Evolutionary conservation across 2,888 invertebrate species (phyloP).

Genomic region (Pristionchus japonicus): DNA sequence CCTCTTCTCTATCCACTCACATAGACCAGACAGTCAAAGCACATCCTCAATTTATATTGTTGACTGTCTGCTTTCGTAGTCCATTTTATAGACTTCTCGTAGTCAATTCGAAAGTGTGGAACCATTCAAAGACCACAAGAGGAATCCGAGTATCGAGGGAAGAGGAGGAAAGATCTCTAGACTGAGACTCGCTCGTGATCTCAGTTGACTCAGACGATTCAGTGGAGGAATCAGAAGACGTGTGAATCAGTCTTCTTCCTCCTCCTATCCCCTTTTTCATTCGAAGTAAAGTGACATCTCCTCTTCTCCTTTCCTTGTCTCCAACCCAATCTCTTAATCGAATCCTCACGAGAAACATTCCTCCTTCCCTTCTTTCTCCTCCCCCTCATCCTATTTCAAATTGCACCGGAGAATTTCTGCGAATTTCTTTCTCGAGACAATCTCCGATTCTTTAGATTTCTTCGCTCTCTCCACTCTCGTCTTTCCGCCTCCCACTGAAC

Average conservation of each 20-base stretch:
- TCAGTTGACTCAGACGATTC: background rate
- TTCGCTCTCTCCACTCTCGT: too few relatives aligned
- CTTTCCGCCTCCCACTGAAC: background rate
- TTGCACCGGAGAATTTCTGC: background rate
- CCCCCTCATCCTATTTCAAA: constrained; percentile 8
- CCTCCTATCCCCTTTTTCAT: background rate
- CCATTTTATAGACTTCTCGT: background rate
- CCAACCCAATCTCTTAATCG: constrained; percentile 7
- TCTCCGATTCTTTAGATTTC: constrained; percentile 13
- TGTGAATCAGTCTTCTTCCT: background rate
- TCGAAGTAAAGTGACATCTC: background rate
- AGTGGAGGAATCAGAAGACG: background rate
- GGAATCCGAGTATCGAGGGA: background rate
- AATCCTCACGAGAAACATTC: constrained; percentile 8
- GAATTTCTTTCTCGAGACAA: background rate
- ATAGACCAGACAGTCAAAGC: background rate
- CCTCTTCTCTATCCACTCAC: background rate
- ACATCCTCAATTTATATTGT: background rate
- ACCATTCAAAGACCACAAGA: background rate
- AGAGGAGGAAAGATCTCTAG: background rate
- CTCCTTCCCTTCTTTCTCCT: background rate
- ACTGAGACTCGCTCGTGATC: background rate
- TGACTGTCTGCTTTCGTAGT: background rate
- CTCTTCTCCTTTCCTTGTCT: background rate
- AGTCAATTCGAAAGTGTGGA: background rate